Base-by-base conservation (phyloP, 1,140 invertebrate species). In the Apis cerana region DNA sequence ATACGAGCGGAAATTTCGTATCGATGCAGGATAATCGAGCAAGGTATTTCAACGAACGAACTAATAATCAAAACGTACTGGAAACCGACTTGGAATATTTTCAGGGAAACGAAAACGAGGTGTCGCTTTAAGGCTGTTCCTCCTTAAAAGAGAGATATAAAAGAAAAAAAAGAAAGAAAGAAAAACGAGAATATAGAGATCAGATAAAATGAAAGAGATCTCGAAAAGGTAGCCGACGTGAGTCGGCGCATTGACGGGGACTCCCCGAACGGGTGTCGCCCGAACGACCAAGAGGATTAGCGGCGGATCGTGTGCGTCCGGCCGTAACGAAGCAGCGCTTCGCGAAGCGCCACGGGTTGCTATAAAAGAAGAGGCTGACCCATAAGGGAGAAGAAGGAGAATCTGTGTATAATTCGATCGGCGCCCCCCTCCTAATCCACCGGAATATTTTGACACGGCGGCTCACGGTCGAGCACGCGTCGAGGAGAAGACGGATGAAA, bases 391-490 rank as follows among this genome's bases (percentile, higher is more conserved):
- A 83, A 71, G 50, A 69, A 74, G 69, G 58, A 69, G 75, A 75
- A 85, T 74, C 64, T 33, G 48, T 50, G 59, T 75, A 79, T 83
- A 83, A 86, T 82, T 77, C 80, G 58, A 75, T 82, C 43, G 52
- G 17, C 48, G 64, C 48, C 21, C 27, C 33, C 3, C 27, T 23
- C 56, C 72, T 89, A 89, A 91, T 91, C 90, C 88, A 84, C 82
- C 86, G 88, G 85, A 91, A 90, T 91, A 91, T 91, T 91, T 91
- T 90, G 87, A 91, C 86, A 90, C 68, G 17, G 75, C 33, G 59
- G 50, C 48, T 71, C 62, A 65, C 43, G 61, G 33, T 50, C 33
- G 67, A 80, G 59, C 69, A 69, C 62, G 56, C 33, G 33, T 33
- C 56, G 23, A 61, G 67, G 65, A 56, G 62, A 69, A 68, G 58